Percentiles rank a stretch among this genome's conserved stretches.
These are phyloP conservation scores for Bubalus kerabau DNA, from an alignment of 2,113 vertebrate genomes.

Conservation along the genomic window DNA sequence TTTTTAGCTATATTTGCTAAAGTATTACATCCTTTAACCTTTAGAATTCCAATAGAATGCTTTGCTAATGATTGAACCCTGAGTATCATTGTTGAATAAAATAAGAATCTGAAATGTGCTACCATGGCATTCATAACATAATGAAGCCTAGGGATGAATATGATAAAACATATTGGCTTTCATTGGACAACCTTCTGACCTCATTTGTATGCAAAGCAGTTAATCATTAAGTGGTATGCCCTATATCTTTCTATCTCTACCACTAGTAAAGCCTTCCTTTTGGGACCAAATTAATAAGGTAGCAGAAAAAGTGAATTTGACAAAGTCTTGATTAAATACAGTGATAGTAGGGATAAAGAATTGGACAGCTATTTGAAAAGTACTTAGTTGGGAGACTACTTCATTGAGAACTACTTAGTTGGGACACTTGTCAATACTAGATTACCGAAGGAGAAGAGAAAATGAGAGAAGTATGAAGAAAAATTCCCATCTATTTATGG, in stretches of 20 bases:
- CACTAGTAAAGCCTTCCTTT: neutral
- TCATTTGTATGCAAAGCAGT: neutral
- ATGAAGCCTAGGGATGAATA: neutral
- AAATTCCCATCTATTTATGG: neutral
- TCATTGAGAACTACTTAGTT: neutral
- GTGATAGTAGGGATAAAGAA: neutral
- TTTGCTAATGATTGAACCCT: neutral
- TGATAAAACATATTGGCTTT: neutral
- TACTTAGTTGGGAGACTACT: neutral
- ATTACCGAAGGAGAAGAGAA: neutral
- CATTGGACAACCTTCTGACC: neutral
- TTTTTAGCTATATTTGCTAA: neutral
- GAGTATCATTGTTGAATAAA: neutral
- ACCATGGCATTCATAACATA: neutral
- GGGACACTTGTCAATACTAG: neutral
- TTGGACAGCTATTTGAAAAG: neutral
- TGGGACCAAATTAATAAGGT: neutral
- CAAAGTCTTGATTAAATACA: neutral
- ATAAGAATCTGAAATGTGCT: neutral
- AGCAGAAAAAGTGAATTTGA: neutral
- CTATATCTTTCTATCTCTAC: neutral
- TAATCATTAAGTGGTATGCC: neutral
- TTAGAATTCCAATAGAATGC: neutral
- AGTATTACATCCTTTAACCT: neutral
- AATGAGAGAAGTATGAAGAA: neutral